These are phyloP conservation scores for Corythoichthys intestinalis DNA, from an alignment of 2,113 vertebrate species.

Conservation along the genomic window DNA sequence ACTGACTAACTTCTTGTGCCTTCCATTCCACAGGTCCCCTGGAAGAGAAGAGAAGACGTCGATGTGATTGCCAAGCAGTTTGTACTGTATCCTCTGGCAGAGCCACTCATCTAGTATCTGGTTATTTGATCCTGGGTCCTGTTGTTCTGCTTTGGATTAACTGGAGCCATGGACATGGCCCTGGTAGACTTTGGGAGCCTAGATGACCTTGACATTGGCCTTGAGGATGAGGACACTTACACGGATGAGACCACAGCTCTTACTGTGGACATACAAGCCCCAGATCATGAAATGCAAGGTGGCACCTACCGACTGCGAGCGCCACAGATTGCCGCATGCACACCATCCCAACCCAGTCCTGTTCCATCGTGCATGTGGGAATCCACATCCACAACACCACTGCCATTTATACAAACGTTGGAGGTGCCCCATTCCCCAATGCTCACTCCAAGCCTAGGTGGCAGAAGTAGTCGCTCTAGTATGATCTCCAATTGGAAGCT, in stretches of 20 bases:
- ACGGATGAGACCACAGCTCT: conserved; percentile 69
- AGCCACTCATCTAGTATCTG: conserved; percentile 12
- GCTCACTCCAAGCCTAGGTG: conserved; percentile 49
- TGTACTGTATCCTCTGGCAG: conserved; percentile 5
- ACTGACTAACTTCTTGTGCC: conserved; percentile 21
- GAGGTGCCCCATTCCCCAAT: conserved; percentile 55
- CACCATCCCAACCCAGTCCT: conserved; percentile 28
- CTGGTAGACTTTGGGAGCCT: conserved; percentile 84
- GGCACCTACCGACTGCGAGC: conserved; percentile 31
- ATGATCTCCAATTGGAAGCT: conserved; percentile 84
- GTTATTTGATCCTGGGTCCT: conserved; percentile 27
- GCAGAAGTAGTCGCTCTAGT: conserved; percentile 73
- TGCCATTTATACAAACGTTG: conserved; percentile 40
- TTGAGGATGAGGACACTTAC: conserved; percentile 72
- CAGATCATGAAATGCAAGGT: conserved; percentile 34
- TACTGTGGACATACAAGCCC: conserved; percentile 50
- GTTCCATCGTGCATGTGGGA: conserved; percentile 50
- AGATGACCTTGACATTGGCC: conserved; percentile 70
- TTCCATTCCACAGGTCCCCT: conserved; percentile 34
- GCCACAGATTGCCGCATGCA: conserved; percentile 14
- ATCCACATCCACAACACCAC: conserved; percentile 40
- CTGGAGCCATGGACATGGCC: conserved; percentile 86
- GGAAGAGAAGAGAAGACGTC: conserved; percentile 8
- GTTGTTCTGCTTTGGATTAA: conserved; percentile 40
- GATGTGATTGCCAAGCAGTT: conserved; percentile 13